phyloP scores from a whole-genome alignment of 2,797 vertebrate genomes.

The Tachyglossus aculeatus region DNA sequence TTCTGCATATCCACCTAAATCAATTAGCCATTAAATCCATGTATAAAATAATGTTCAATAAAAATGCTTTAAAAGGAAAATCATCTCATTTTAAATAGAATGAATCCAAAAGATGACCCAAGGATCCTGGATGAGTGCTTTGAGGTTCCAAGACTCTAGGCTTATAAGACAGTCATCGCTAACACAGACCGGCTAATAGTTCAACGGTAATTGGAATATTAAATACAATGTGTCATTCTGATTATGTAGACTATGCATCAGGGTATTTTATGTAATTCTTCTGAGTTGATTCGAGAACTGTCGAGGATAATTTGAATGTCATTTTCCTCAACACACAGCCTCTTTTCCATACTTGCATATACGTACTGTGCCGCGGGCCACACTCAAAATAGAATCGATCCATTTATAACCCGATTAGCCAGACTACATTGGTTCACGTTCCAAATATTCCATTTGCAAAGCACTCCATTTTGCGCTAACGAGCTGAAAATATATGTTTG shows the following conservation, averaged over 20 bases:
- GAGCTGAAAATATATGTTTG: conserved; percentile 37
- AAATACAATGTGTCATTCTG: conserved; percentile 46
- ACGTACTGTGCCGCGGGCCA: conserved; percentile 23
- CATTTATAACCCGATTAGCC: conserved; percentile 28
- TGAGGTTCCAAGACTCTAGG: conserved; percentile 43
- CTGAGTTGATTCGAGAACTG: conserved; percentile 28
- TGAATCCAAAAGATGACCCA: conserved; percentile 42
- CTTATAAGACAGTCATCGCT: neutral
- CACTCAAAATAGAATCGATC: conserved; percentile 37
- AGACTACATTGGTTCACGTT: conserved; percentile 10
- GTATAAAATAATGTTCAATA: conserved; percentile 60
- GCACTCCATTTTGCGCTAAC: conserved; percentile 45
- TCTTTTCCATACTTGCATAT: conserved; percentile 5
- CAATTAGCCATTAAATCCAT: conserved; percentile 55
- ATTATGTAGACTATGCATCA: conserved; percentile 46
- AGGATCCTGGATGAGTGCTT: conserved; percentile 29
- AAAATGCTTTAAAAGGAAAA: conserved; percentile 51
- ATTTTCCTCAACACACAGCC: conserved; percentile 6
- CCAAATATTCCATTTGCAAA: conserved; percentile 17
- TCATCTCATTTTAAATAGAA: conserved; percentile 51
- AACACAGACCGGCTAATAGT: conserved; percentile 41
- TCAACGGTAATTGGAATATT: conserved; percentile 57
- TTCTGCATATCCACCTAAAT: conserved; percentile 49
- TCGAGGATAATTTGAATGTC: conserved; percentile 20
- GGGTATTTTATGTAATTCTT: conserved; percentile 33